Base-by-base conservation (phyloP, 2,113 vertebrate species). In the Pseudorectes ferrugineus region DNA sequence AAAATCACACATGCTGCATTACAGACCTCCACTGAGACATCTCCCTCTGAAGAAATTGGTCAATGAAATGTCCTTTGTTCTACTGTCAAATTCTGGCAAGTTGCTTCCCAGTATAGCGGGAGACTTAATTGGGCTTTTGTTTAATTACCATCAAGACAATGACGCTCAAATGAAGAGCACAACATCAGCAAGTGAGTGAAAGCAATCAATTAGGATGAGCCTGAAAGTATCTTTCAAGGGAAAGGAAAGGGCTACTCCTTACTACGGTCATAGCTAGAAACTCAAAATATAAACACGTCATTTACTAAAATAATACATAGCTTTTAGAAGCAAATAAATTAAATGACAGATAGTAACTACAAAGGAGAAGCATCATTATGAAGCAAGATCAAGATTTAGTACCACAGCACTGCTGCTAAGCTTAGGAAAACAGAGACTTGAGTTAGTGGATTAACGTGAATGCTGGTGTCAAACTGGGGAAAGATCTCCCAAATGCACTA, bases 71-170 rank as follows among this genome's bases (percentile, higher is more conserved):
- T 83, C 55, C 63, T 94, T 96, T 94, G 92, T 92, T 84, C 83
- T n/a, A 43, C 79, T 86, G 85, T 94, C 85, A 93, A 59, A 94
- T 79, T 86, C 91, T 83, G 91, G 94, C 85, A 94, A 93, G 82
- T 76, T 86, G 61, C 67, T 88, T 83, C 67, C 83, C 40, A 54
- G 52, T 74, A 77, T 31, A 92, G 72, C 0, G 0, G 23, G 22
- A 92, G 59, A 83, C 35, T 88, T 94, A 96, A 97, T 74, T 94
- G 83, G 79, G 72, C 59, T 90, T 97, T 93, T 96, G 95, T 95
- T 93, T 94, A 72, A 94, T 91, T 86, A 76, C 63, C 42, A 55
- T 57, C 85, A 90, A 83, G 88, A 88, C 83, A 93, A 77, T n/a
- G 59, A 76, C 0, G 2, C 72, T 74, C 63, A 95, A 91, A 95